A percentile compares a stretch with the other conserved stretches of the same genome.
Conservation (phyloP, 2,797 vertebrate species). For the Vireo griseus region DNA sequence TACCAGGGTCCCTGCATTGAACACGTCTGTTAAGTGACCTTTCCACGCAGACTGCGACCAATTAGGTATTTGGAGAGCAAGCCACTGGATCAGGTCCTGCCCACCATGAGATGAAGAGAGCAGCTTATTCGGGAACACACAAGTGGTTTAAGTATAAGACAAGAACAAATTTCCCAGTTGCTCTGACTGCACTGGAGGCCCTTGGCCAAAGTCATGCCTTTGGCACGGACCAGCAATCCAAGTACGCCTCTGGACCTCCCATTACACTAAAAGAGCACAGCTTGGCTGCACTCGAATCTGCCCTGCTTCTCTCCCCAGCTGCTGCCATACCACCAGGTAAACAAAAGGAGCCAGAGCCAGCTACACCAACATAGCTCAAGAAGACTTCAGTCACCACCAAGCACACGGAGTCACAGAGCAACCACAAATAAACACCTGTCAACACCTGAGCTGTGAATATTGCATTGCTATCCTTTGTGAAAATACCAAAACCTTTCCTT, state of each 20-base stretch:
- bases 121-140: neutral
- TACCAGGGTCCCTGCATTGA: neutral
- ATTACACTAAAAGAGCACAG: neutral
- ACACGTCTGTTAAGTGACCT: neutral
- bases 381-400: neutral
- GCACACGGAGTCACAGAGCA: neutral
- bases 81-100: neutral
- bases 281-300: fast-evolving
- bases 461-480: neutral
- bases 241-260: neutral
- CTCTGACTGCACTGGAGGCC: neutral
- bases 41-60: neutral
- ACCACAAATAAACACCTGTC: neutral
- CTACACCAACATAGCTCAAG: fast-evolving
- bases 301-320: neutral
- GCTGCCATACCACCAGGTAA: neutral
- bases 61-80: neutral
- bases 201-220: neutral
- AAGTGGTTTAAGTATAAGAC: neutral
- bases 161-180: neutral
- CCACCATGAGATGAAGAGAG: neutral
- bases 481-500: neutral
- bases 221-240: neutral
- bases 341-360: neutral
- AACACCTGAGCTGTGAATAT: neutral